Base-by-base conservation (phyloP, 2,888 invertebrate species). In the Nymphalis c-album region DNA sequence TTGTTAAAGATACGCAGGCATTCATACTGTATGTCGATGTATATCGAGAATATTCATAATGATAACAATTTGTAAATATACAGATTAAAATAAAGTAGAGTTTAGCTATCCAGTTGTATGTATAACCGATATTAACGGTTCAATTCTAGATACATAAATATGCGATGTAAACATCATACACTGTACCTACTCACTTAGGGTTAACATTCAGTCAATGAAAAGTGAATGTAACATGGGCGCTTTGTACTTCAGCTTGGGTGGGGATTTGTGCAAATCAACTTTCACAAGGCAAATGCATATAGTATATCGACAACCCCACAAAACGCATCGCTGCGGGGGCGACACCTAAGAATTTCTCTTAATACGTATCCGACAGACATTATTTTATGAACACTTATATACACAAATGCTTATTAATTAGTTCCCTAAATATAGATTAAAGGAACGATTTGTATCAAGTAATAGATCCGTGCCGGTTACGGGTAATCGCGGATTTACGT, bases 391-490 rank as follows among this genome's bases (percentile, higher is more conserved):
- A 13, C 20, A 53, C 13, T 26, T 53, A 7, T 22, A 53, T 20
- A 10, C 47, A 16, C 47, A 20, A 47, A n/a, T 35, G 51, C 17
- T 47, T 53, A 59, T 66, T 48, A 22, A 50, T 60, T n/a, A 8
- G 46, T 18, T 47, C 61, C 80, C 80, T 83, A 79, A 78, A 77
- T 75, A 79, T 70, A 77, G 77, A 77, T 81, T 77, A 65, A 74
- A 76, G 75, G 77, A 71, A 77, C 67, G 62, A 60, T 64, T 69
- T 48, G 65, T 61, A 77, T 78, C 73, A 71, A 73, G 74, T 76
- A 80, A 82, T 80, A 78, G 76, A 77, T 79, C 76, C 78, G 87
- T 86, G 82, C 88, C 86, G 81, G 88, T 85, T 85, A 86, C 82
- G 75, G 78, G 74, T 74, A 76, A 79, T 79, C 84, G 79, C 85